Conservation (phyloP, 1,140 invertebrate genomes). For the Zophobas morio region DNA sequence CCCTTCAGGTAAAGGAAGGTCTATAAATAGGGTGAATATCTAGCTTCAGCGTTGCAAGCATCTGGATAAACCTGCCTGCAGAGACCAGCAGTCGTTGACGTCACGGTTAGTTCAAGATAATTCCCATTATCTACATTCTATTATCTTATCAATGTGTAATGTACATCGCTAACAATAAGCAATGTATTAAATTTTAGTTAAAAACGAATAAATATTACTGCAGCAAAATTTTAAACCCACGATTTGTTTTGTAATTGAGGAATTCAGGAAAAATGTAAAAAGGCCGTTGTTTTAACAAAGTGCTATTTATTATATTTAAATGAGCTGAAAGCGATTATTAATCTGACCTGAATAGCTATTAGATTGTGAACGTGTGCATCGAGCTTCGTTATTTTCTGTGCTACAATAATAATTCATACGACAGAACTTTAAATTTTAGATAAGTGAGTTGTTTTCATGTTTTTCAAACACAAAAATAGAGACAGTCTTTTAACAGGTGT, state of each 20-base stretch:
- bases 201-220: background rate
- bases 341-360: slow-evolving; percentile 33
- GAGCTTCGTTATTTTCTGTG: slow-evolving; percentile 13
- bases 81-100: slow-evolving; percentile 28
- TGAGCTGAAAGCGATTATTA: slow-evolving; percentile 40
- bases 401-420: slow-evolving; percentile 3
- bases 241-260: background rate
- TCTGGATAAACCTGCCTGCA: slow-evolving; percentile 5
- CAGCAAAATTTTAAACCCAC: background rate
- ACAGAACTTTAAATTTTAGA: slow-evolving; percentile 18
- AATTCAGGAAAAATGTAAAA: no score
- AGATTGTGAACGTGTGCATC: slow-evolving; percentile 32
- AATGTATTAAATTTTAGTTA: background rate
- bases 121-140: slow-evolving; percentile 38
- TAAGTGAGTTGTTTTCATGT: background rate
- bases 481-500: slow-evolving; percentile 23
- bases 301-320: slow-evolving; percentile 14
- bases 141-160: slow-evolving; percentile 34
- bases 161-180: slow-evolving; percentile 14
- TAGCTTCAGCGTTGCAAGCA: slow-evolving; percentile 6
- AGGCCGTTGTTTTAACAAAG: background rate
- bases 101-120: slow-evolving; percentile 26
- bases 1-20: slow-evolving; percentile 36
- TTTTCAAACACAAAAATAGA: slow-evolving; percentile 20
- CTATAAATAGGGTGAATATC: slow-evolving; percentile 29